Base-by-base conservation (phyloP, 1,140 invertebrate genomes). In the Dysdera silvatica region DNA sequence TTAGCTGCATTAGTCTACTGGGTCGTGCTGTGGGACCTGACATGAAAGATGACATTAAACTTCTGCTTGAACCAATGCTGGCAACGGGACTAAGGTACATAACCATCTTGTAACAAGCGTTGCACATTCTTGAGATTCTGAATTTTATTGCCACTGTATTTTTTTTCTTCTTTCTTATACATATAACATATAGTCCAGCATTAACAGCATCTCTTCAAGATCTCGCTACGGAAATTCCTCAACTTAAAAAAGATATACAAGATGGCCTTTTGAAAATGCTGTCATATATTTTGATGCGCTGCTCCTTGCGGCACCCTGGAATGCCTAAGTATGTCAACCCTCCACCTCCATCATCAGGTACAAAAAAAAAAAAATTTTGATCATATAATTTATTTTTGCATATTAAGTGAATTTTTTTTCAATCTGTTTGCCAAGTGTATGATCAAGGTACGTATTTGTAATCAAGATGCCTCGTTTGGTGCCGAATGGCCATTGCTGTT, bases 1-100 rank as follows among this genome's bases (percentile, higher is more conserved):
- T 97, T 76, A 87, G 89, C 14, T 98, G 94, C 72, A 87, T 99
- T n/a, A 94, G 92, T 32, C 80, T 98, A 60, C 73, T 99, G 1
- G 89, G 88, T 0, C 85, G 89, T 74, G 90, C 94, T 10, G 85
- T 94, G 0, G 85, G 86, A 65, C 82, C 84, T 35, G 78, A 81
- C 12, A 87, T 90, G 66, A 82, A 82, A 3, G 76, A 78, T 52
- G 91, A 96, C 71, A 85, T 98, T 0, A 82, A 82, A 57, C 89
- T 92, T 47, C 78, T 98, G 12, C 75, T 98, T 12, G 91, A 95
- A 69, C 84, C 88, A 14, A 94, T 98, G 89, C 83, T 97, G 70
- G 84, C 87, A 5, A 94, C 91, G 10, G 92, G 91, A 3, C 76
- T 97, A 2, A 79, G 63, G 63, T 60, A 40, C 12, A 8, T 53